These are phyloP conservation scores for Pantala flavescens DNA, from an alignment of 1,140 invertebrate genomes.

Conservation along the genomic window DNA sequence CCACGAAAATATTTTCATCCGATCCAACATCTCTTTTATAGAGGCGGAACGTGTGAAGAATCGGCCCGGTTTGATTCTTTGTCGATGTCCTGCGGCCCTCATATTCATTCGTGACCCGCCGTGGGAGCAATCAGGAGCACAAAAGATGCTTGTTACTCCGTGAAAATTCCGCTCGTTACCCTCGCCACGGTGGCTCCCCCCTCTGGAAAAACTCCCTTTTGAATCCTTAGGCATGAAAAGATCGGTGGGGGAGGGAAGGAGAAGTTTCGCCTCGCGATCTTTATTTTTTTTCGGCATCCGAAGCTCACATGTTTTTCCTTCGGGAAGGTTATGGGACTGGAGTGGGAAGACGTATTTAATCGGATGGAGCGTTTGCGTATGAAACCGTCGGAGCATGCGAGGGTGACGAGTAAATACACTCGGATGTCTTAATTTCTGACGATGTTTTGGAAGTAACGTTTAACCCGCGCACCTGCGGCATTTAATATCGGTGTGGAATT, in stretches of 20 bases:
- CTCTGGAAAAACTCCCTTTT: neutral
- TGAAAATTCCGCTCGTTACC: conserved; percentile 2
- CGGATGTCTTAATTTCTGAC: no score
- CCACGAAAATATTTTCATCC: neutral
- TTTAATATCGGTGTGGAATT: no score
- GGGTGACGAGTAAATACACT: no score
- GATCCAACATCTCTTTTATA: neutral
- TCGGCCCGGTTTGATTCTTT: neutral
- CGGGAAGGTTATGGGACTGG: no score
- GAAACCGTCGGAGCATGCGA: no score
- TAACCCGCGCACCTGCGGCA: no score
- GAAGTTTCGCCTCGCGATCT: neutral
- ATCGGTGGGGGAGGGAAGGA: neutral
- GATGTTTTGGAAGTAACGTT: no score
- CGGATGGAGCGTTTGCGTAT: no score
- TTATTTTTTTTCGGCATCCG: no score
- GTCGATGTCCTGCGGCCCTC: neutral
- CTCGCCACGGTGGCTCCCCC: neutral
- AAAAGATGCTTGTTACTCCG: neutral
- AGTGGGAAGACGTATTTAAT: no score
- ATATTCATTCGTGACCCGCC: neutral
- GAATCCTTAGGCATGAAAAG: neutral
- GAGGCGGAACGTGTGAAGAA: neutral
- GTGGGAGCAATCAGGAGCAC: neutral
- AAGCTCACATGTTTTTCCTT: no score